These are phyloP conservation scores for Tetramorium simillimum DNA, from an alignment of 1,140 invertebrate species.

Conservation along the genomic window DNA sequence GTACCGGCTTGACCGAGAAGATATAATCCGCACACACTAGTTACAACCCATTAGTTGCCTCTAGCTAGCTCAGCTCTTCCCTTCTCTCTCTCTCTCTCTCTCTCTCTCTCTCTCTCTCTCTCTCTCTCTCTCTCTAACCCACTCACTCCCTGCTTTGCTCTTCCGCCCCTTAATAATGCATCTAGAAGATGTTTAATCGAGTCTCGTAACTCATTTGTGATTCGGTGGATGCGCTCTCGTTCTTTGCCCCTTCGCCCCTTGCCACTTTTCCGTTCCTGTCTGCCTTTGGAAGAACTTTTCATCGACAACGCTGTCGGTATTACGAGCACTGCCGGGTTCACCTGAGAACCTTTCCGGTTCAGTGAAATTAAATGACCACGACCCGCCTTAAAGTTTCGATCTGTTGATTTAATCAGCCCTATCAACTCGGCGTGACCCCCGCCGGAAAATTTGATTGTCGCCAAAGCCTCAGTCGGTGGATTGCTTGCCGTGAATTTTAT, in stretches of 20 bases:
- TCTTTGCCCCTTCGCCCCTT: constrained; percentile 30
- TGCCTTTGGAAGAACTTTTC: constrained; percentile 62
- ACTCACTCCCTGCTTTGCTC: constrained; percentile 41
- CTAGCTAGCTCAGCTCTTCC: constrained; percentile 16
- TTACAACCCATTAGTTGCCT: constrained; percentile 73
- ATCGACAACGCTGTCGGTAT: constrained; percentile 36
- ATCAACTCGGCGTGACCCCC: constrained; percentile 53
- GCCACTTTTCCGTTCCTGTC: neutral
- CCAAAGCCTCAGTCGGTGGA: neutral
- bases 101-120: constrained; percentile 36
- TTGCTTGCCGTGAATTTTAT: constrained; percentile 50
- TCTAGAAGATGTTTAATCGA: constrained; percentile 72
- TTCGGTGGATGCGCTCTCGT: constrained; percentile 68
- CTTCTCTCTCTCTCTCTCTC: constrained; percentile 17
- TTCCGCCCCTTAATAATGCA: constrained; percentile 73
- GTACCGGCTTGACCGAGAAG: constrained; percentile 70
- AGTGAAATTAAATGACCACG: constrained; percentile 68
- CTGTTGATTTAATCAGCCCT: constrained; percentile 69
- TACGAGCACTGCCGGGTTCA: constrained; percentile 23
- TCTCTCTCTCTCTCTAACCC: constrained; percentile 33
- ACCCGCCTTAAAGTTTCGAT: constrained; percentile 71
- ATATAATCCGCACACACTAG: constrained; percentile 75
- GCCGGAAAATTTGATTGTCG: constrained; percentile 63
- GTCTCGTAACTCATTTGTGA: constrained; percentile 75
- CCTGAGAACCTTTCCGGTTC: constrained; percentile 62